phyloP scores from a whole-genome alignment of 2,888 invertebrate species.

The Caenorhabditis afra region DNA sequence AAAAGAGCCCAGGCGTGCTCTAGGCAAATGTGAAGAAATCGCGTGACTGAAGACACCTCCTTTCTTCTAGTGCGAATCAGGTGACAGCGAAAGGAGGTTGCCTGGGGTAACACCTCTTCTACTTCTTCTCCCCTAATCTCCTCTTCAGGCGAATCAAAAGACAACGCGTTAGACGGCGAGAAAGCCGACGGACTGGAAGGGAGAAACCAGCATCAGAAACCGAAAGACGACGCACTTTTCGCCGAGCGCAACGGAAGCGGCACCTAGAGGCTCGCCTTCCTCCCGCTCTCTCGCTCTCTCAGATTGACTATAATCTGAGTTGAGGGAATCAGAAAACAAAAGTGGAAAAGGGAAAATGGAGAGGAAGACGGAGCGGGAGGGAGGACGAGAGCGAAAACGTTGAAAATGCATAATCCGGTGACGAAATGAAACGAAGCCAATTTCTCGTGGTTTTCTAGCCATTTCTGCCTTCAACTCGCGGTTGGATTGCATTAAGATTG shows the following conservation, averaged over 20 bases:
- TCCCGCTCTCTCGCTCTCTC: too few relatives aligned
- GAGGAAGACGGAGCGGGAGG: background rate
- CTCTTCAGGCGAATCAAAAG: slow-evolving; percentile 10
- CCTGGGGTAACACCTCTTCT: slow-evolving; percentile 27
- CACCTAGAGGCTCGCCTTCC: too few relatives aligned
- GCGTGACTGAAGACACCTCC: background rate
- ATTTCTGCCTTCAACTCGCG: too few relatives aligned
- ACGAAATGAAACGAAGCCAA: slow-evolving; percentile 30
- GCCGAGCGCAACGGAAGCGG: too few relatives aligned
- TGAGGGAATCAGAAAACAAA: too few relatives aligned
- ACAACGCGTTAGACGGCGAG: slow-evolving; percentile 1
- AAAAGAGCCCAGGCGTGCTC: too few relatives aligned
- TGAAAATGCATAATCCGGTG: slow-evolving; percentile 9
- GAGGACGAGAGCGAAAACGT: slow-evolving; percentile 3
- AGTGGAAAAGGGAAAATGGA: background rate
- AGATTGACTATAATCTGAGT: too few relatives aligned
- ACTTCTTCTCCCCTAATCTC: slow-evolving; percentile 6
- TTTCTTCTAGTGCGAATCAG: background rate
- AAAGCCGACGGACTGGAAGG: slow-evolving; percentile 37
- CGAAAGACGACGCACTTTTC: background rate
- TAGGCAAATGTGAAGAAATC: background rate
- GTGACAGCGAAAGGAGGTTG: slow-evolving; percentile 27
- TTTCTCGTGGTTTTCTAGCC: background rate
- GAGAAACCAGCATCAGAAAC: background rate
- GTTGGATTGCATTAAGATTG: too few relatives aligned